Percentiles rank a stretch among this genome's conserved stretches.
phyloP scores from a whole-genome alignment of 1,140 invertebrate genomes.

The Charaxes varanes region DNA sequence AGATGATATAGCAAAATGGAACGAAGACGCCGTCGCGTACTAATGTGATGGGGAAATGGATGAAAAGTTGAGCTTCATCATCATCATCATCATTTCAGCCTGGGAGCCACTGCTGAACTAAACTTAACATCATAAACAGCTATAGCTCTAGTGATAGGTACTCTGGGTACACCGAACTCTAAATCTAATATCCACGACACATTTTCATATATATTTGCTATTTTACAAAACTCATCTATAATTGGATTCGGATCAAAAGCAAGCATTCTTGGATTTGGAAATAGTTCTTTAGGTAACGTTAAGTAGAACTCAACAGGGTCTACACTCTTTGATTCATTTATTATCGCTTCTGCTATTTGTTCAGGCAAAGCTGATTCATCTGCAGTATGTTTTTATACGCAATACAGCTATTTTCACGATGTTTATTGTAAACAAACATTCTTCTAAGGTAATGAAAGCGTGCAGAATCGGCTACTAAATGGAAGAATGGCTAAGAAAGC shows the following conservation, averaged over 20 bases:
- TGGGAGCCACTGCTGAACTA: too few relatives aligned
- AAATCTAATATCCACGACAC: conserved; percentile 47
- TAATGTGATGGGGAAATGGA: too few relatives aligned
- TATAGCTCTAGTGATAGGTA: conserved; percentile 28
- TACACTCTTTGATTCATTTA: conserved; percentile 2
- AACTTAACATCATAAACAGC: conserved; percentile 43
- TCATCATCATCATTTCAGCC: too few relatives aligned
- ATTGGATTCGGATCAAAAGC: conserved; percentile 45
- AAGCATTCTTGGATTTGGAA: conserved; percentile 34
- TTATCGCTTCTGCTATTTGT: conserved; percentile 5
- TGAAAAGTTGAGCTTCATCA: too few relatives aligned
- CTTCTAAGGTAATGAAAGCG: conserved; percentile 46
- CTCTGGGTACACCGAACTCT: conserved; percentile 43
- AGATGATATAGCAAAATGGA: too few relatives aligned
- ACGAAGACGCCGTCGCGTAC: too few relatives aligned
- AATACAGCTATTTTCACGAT: conserved; percentile 39
- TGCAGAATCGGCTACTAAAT: conserved; percentile 47
- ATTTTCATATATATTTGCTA: conserved; percentile 30
- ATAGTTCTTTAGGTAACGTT: conserved; percentile 37
- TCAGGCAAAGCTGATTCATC: too few relatives aligned
- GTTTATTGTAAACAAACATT: conserved; percentile 44
- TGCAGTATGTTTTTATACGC: too few relatives aligned
- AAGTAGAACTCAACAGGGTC: conserved; percentile 39
- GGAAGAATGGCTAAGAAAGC: conserved; percentile 50
- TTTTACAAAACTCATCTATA: conserved; percentile 52